A percentile compares a stretch with the other conserved stretches of the same genome.
Evolutionary conservation across 2,888 invertebrate species (phyloP).

Genomic region (Oxyteleia sp.): DNA sequence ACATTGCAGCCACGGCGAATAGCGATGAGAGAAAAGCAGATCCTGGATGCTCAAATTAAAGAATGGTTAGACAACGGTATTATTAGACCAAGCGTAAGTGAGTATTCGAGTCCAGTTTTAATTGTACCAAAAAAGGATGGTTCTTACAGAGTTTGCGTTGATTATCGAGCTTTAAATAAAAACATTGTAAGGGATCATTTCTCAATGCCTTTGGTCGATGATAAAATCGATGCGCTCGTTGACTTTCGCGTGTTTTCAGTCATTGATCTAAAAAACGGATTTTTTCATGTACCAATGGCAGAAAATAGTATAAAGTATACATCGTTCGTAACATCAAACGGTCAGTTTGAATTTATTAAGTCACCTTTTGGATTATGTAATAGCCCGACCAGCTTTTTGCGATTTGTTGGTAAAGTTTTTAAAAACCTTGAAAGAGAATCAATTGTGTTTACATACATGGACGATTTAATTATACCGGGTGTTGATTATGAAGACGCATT

Average conservation of each 20-base stretch:
- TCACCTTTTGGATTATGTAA: too few relatives aligned
- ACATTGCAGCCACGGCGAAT: conserved; percentile 63
- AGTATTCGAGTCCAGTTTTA: conserved; percentile 79
- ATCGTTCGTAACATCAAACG: background rate
- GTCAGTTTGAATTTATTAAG: background rate
- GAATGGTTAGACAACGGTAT: conserved; percentile 78
- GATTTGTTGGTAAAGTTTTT: too few relatives aligned
- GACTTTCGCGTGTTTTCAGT: conserved; percentile 67
- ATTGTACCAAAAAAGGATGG: conserved; percentile 10
- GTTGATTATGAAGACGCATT: conserved; percentile 51
- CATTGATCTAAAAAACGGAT: conserved; percentile 75
- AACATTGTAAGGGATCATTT: background rate
- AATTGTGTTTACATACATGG: conserved; percentile 55
- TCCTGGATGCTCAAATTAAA: conserved; percentile 77
- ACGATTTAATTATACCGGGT: conserved; percentile 61
- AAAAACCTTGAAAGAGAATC: too few relatives aligned
- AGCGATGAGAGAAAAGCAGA: conserved; percentile 69
- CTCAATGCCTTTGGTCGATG: background rate
- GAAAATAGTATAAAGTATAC: background rate
- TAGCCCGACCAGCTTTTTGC: too few relatives aligned
- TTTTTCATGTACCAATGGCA: conserved; percentile 56
- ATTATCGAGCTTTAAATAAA: background rate
- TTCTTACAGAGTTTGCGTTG: background rate
- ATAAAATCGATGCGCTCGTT: conserved; percentile 68
- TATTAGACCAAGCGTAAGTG: conserved; percentile 75